Conservation (phyloP, 2,797 vertebrate species). For the Glyptemys insculpta region DNA sequence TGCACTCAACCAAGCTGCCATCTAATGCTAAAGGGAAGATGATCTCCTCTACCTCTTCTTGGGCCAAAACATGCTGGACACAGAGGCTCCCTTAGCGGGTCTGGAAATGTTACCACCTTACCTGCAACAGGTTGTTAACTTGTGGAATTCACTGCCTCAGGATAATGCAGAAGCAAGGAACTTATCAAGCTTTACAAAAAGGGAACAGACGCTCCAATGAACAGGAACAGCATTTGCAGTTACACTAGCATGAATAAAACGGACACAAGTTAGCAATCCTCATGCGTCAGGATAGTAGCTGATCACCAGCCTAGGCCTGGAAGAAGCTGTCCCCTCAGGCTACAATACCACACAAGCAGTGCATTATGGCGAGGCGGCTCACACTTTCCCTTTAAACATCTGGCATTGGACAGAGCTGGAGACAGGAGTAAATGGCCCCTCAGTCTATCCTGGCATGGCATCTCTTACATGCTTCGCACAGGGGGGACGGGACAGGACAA, state of each 20-base stretch:
- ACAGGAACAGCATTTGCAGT: not conserved
- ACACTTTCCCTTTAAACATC: not conserved
- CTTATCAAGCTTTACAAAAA: not conserved
- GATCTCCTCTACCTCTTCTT: not conserved
- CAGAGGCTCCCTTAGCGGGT: not conserved
- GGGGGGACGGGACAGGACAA: not conserved
- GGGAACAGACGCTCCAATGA: not conserved
- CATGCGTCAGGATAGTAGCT: not conserved
- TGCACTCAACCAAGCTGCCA: not conserved
- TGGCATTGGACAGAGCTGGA: not conserved
- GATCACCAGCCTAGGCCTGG: not conserved
- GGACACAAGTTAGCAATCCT: not conserved
- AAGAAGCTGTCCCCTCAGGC: slow-evolving; percentile 15
- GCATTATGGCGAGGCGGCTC: not conserved
- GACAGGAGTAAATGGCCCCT: not conserved
- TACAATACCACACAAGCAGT: not conserved
- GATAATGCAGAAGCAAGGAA: not conserved
- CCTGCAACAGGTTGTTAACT: slow-evolving; percentile 16
- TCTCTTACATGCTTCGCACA: not conserved
- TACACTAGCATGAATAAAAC: not conserved
- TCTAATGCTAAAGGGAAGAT: not conserved
- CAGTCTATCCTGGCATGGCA: not conserved
- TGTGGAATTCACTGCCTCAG: not conserved
- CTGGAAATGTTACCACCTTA: not conserved
- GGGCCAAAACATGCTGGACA: not conserved